Evolutionary conservation across 2,797 vertebrate genomes (phyloP).

Genomic region (Sciurus vulgaris): DNA sequence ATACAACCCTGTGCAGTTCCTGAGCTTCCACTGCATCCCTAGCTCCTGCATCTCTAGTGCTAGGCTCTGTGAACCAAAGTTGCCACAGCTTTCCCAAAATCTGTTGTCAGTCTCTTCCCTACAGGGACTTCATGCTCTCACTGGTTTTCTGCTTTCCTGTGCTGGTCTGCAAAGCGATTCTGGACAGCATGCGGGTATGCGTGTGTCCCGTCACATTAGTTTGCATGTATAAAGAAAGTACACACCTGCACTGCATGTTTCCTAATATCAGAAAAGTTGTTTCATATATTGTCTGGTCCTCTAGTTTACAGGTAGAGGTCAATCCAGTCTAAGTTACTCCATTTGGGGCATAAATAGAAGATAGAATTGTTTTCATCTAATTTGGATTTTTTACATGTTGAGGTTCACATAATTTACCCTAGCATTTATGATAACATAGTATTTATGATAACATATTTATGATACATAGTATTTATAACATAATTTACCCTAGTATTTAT

Average conservation of each 20-base stretch:
- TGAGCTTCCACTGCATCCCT: background rate
- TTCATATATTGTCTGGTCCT: background rate
- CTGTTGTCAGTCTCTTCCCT: background rate
- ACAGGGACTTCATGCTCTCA: background rate
- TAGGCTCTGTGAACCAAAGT: background rate
- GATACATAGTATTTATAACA: no score
- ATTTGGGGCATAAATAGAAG: background rate
- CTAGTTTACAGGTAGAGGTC: background rate
- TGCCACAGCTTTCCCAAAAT: background rate
- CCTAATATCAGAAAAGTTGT: background rate
- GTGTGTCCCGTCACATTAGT: background rate
- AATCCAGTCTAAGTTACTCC: background rate
- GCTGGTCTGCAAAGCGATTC: background rate
- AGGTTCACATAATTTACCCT: background rate
- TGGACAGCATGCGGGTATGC: background rate
- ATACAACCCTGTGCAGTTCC: background rate
- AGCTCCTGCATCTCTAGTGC: background rate
- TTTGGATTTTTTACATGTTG: background rate
- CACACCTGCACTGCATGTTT: background rate
- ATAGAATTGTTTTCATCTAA: background rate
- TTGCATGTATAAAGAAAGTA: background rate
- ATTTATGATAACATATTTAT: background rate
- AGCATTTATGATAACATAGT: background rate
- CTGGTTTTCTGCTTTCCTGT: background rate
- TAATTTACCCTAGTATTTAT: background rate